These are phyloP conservation scores for Chrysemys picta DNA, from an alignment of 2,113 vertebrate genomes.

Conservation along the genomic window DNA sequence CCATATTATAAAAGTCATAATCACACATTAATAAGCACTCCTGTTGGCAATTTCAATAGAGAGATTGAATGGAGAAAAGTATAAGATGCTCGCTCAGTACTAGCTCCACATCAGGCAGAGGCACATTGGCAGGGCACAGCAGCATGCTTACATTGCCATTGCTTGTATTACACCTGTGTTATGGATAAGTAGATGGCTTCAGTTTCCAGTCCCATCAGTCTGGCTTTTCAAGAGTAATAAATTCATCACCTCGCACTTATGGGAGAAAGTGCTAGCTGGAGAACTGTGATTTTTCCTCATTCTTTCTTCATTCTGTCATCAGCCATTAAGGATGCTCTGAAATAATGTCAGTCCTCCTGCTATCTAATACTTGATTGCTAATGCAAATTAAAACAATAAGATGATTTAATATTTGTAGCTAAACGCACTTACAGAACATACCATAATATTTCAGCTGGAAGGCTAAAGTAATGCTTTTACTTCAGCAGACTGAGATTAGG, in stretches of 20 bases:
- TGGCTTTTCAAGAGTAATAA: background rate
- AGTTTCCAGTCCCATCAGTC: background rate
- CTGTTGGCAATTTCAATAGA: background rate
- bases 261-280: constrained; percentile 11
- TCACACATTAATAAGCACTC: background rate
- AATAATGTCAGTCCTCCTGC: constrained; percentile 4
- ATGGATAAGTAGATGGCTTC: rapidly evolving
- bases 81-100: background rate
- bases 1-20: background rate
- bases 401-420: constrained; percentile 51
- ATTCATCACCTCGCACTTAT: background rate
- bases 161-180: background rate
- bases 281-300: constrained; percentile 4
- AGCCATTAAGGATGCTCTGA: background rate
- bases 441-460: constrained; percentile 28
- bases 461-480: constrained; percentile 34
- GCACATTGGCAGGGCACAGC: background rate
- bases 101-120: background rate
- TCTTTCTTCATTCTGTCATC: constrained; percentile 22
- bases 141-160: background rate
- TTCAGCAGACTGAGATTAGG: background rate
- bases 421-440: constrained; percentile 47
- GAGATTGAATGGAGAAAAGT: rapidly evolving
- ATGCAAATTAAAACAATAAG: constrained; percentile 61
- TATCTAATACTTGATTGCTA: background rate